Evolutionary conservation across 2,888 invertebrate genomes (phyloP), one percentile per base, ranked within the genome.

Genomic region (Lysandra bellargus): DNA sequence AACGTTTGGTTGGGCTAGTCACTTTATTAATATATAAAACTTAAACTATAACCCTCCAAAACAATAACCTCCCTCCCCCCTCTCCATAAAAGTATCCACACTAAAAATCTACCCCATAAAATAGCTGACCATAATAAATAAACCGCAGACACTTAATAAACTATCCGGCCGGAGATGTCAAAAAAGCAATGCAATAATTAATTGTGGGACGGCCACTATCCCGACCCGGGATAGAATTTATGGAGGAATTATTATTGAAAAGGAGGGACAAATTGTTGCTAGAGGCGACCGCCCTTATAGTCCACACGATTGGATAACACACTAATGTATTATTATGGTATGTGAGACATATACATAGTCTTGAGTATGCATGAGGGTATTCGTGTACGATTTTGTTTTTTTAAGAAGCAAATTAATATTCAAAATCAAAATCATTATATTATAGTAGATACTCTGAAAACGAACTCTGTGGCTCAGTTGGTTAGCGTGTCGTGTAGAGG

Each of bases 171-270:
- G 78, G 83, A 87, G 85, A 88, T 87, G 88, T 88, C 89, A 88
- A 90, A 90, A 90, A 89, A 87, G 87, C 88, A 88, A 89, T 88
- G 87, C 88, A 88, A 90, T 91, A 91, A 92, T 92, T 92, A 92
- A 92, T 91, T 87, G 88, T 84, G 84, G 82, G 84, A 80, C 78
- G 79, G 79, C 86, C 86, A 86, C 85, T 86, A 85, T 85, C 86
- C 83, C 81, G 80, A 87, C 89, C 88, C 89, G 84, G 85, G 83
- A 82, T 83, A 89, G 87, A 91, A 92, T 91, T 91, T 90, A 91
- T 89, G 83, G 88, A 85, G 88, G 89, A 89, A 89, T 91, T 90
- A 90, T 91, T 91, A 91, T 90, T 90, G 90, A 89, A 90, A 89
- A 88, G 87, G 74, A 82, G 85, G 87, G 89, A 90, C 90, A 91